Base-by-base conservation (phyloP, 2,113 vertebrate genomes). In the Nibea coibor region DNA sequence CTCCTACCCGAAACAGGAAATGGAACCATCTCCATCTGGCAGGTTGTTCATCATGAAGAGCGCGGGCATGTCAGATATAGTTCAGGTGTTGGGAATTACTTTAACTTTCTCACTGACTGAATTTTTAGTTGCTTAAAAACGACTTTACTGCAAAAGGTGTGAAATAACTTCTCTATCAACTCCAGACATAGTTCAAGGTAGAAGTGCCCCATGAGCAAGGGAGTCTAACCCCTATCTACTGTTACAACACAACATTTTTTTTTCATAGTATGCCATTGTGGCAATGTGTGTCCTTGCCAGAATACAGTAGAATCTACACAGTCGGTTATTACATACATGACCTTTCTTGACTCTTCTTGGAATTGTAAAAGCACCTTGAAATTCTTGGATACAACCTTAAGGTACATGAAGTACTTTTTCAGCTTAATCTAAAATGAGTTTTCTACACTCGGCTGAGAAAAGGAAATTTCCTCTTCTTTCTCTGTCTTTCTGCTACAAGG, bases 11-110 rank as follows among this genome's bases (percentile, higher is more conserved):
- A 80, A 74, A 74, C 57, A 47, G 77, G 83, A 87, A 84, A 86
- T 83, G 75, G 69, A 84, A 43, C 43, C 22, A 11, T 67, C 72
- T 76, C 59, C 31, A 35, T 74, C 22, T 67, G 69, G 26, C 20
- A 7, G 53, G 68, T 75, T 82, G 83, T 92, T 90, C 74, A 73
- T 92, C 76, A 81, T 28, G 48, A 80, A 5, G 42, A 19, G 56
- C 24, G 4, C 3, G 24, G 70, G 66, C 48, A 48, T 66, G 62
- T 73, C 58, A 68, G 75, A 57, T 77, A 43, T 66, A 85, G 54
- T 80, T 88, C 62, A 58, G 35, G 64, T 42, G 24, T 20, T 58
- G 16, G 66, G 35, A 81, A 85, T 75, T 79, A 24, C 58, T 81
- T 75, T 42, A 61, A 74, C 62, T 80, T 64, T 82, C 74, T 57